Evolutionary conservation across 1,140 invertebrate species (phyloP).

Genomic region (Oedothorax gibbosus): DNA sequence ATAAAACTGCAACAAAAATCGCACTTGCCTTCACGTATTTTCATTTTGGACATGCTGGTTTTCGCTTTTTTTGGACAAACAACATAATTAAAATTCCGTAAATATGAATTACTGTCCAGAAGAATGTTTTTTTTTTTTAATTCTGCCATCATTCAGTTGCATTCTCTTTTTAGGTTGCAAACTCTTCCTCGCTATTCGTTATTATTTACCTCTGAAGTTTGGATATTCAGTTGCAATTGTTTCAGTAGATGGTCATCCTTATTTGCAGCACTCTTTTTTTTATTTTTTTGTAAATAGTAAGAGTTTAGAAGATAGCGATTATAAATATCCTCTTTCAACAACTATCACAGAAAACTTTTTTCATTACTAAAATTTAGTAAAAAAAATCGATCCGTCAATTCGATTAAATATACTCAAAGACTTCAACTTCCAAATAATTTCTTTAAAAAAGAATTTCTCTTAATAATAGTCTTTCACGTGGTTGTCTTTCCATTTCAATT

Average conservation of each 20-base stretch:
- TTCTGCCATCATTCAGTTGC: constrained; percentile 11
- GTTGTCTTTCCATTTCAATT: too few relatives aligned
- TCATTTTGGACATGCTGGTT: constrained; percentile 20
- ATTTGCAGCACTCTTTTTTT: constrained; percentile 14
- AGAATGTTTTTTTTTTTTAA: constrained; percentile 12
- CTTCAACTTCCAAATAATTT: too few relatives aligned
- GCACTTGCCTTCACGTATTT: constrained; percentile 22
- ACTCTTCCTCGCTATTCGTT: not conserved
- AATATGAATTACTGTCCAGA: not conserved
- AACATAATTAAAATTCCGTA: constrained; percentile 3
- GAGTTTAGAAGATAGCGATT: too few relatives aligned
- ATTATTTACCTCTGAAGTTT: constrained; percentile 7
- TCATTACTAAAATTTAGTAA: too few relatives aligned
- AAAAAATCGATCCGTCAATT: too few relatives aligned
- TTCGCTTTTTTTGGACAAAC: constrained; percentile 20
- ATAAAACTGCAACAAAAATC: constrained; percentile 29
- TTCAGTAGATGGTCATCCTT: constrained; percentile 26
- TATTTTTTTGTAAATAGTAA: not conserved
- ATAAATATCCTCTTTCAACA: too few relatives aligned
- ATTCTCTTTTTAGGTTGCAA: constrained; percentile 13
- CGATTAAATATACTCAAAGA: too few relatives aligned
- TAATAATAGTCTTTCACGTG: too few relatives aligned
- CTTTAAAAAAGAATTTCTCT: too few relatives aligned
- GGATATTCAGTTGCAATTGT: constrained; percentile 27
- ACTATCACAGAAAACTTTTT: too few relatives aligned